A percentile compares a stretch with the other conserved stretches of the same genome.
Evolutionary conservation across 2,113 vertebrate genomes (phyloP).

Genomic region (Psittacara wagleri): DNA sequence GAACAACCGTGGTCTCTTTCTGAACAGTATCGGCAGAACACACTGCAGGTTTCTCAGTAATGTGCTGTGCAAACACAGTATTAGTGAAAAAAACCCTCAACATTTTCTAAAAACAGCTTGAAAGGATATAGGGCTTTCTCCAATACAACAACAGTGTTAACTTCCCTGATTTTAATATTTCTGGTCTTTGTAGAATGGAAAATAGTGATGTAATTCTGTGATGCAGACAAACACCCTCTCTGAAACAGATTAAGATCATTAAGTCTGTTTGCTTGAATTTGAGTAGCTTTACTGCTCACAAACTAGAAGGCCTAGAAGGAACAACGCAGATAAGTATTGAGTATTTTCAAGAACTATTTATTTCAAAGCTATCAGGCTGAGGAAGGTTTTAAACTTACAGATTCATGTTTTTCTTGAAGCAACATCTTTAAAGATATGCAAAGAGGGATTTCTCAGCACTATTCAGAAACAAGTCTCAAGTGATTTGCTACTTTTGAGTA

Average conservation of each 20-base stretch:
- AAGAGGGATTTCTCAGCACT: constrained; percentile 44
- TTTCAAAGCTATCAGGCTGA: constrained; percentile 16
- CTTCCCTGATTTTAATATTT: background rate
- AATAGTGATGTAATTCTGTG: background rate
- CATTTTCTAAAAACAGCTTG: background rate
- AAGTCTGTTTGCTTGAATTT: background rate
- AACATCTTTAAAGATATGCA: constrained; percentile 39
- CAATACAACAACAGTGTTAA: background rate
- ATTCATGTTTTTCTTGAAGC: constrained; percentile 36
- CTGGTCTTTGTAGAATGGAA: background rate
- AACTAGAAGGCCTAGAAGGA: background rate
- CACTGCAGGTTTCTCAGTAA: background rate
- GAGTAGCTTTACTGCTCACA: background rate
- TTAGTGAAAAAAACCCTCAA: background rate
- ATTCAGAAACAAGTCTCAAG: constrained; percentile 13
- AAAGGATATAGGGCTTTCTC: background rate
- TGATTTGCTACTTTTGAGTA: constrained; percentile 18
- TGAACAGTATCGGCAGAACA: background rate
- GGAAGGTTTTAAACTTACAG: constrained; percentile 17
- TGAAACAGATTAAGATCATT: background rate
- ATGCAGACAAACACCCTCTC: background rate
- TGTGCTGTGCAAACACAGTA: background rate
- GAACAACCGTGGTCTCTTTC: accelerated
- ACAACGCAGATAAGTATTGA: background rate
- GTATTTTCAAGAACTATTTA: constrained; percentile 13